Evolutionary conservation across 1,140 invertebrate species (phyloP).

Genomic region (Caerostris darwini): DNA sequence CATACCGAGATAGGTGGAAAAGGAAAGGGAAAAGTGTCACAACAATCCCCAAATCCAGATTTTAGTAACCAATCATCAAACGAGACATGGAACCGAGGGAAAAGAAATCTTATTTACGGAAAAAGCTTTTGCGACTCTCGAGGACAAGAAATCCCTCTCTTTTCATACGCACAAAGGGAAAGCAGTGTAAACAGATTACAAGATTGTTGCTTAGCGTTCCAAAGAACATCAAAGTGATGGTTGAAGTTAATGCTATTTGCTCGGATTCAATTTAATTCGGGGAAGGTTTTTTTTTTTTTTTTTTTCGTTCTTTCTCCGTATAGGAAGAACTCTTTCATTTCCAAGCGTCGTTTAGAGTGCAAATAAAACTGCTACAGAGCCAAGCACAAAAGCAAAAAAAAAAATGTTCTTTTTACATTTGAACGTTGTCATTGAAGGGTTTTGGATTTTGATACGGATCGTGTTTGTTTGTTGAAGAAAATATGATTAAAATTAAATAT

Average conservation of each 20-base stretch:
- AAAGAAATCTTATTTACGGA: slow-evolving; percentile 25
- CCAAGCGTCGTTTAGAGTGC: background rate
- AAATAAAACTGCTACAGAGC: background rate
- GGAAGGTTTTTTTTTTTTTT: no score
- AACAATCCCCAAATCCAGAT: slow-evolving; percentile 29
- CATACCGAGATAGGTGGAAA: background rate
- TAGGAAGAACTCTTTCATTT: background rate
- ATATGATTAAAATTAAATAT: slow-evolving; percentile 28
- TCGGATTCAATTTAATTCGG: slow-evolving; percentile 35
- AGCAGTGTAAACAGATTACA: slow-evolving; percentile 43
- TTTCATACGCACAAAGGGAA: slow-evolving; percentile 16
- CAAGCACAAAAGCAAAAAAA: no score
- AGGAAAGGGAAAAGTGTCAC: slow-evolving; percentile 10
- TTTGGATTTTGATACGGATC: background rate
- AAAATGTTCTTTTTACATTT: background rate
- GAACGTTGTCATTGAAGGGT: background rate
- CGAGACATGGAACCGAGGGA: slow-evolving; percentile 19
- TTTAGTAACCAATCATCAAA: slow-evolving; percentile 44
- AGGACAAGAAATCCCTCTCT: background rate
- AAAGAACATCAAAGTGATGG: slow-evolving; percentile 18
- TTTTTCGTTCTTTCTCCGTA: background rate
- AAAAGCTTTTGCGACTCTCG: background rate
- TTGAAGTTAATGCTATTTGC: slow-evolving; percentile 55
- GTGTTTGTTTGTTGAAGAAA: background rate
- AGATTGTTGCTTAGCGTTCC: slow-evolving; percentile 21